Evolutionary conservation across 2,113 vertebrate genomes (phyloP).

Genomic region (Lophotis ruficrista): DNA sequence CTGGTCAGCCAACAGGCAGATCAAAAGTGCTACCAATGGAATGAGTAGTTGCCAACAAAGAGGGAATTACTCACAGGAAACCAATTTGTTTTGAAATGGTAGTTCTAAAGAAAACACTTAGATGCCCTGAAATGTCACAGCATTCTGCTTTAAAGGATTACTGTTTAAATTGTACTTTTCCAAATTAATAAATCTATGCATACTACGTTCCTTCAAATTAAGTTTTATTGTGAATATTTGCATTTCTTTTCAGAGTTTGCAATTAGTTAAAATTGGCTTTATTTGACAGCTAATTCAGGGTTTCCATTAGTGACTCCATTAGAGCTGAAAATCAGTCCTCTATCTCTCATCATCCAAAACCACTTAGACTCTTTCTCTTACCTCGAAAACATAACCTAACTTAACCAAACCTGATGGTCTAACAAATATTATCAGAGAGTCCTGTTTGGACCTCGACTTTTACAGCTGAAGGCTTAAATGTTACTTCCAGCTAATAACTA

Average conservation of each 20-base stretch:
- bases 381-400: neutral
- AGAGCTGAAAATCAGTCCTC: fast-evolving
- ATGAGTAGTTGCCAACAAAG: neutral
- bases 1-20: neutral
- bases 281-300: neutral
- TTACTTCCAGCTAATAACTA: neutral
- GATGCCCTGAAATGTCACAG: neutral
- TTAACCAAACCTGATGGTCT: neutral
- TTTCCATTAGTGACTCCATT: neutral
- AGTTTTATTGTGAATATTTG: neutral
- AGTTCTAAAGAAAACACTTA: neutral
- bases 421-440: neutral
- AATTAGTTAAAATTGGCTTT: neutral
- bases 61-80: neutral
- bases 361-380: neutral
- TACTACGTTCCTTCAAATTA: neutral
- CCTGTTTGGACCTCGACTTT: neutral
- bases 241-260: neutral
- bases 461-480: neutral
- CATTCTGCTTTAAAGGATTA: neutral
- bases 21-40: neutral
- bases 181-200: neutral
- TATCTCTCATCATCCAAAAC: neutral
- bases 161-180: neutral
- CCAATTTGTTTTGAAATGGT: neutral